A percentile compares a stretch with the other conserved stretches of the same genome.
phyloP scores from a whole-genome alignment of 2,113 vertebrate species.

The Thermophis baileyi region DNA sequence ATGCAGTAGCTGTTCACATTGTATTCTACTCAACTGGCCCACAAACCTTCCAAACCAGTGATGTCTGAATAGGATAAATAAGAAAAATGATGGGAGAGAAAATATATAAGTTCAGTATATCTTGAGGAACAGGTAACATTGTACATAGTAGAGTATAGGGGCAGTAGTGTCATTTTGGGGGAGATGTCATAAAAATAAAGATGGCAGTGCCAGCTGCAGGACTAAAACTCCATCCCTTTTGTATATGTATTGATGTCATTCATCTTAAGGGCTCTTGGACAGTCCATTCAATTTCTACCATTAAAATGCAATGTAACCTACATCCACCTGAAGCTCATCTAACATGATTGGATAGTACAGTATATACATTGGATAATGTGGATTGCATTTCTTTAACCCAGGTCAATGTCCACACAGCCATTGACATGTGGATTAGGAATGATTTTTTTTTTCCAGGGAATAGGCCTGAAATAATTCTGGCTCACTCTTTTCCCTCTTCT shows the following conservation, averaged over 20 bases:
- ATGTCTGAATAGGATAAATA: background rate
- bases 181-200: background rate
- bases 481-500: background rate
- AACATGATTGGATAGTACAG: background rate
- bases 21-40: slow-evolving; percentile 34
- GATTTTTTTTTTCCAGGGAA: background rate
- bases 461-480: background rate
- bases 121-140: slow-evolving; percentile 23
- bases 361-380: background rate
- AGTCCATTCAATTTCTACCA: background rate
- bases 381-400: background rate
- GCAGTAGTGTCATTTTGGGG: background rate
- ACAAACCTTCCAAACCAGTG: slow-evolving; percentile 28
- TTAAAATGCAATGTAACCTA: background rate
- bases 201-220: background rate
- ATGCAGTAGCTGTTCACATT: slow-evolving; percentile 36
- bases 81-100: slow-evolving; percentile 28
- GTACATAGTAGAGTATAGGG: background rate
- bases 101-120: background rate
- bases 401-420: background rate
- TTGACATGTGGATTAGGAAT: background rate
- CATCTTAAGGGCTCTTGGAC: background rate
- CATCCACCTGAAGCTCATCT: background rate
- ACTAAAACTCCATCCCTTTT: too few species aligned
- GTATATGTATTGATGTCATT: background rate